These are phyloP conservation scores for Zoanthus sansibaricus DNA, from an alignment of 92 coral and sea anemone species.

Conservation along the genomic window DNA sequence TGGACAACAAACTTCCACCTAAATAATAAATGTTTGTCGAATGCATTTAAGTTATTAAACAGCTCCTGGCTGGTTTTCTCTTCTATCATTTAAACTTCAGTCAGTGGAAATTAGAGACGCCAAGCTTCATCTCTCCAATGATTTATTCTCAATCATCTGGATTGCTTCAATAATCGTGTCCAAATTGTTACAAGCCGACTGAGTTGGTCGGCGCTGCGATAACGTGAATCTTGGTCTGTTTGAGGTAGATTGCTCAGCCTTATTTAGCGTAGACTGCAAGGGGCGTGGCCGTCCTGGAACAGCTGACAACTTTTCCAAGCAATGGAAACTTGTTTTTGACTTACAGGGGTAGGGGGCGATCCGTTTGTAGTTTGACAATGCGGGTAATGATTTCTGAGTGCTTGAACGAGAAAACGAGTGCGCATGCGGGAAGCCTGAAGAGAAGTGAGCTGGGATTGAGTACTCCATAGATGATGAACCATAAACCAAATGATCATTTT, in stretches of 20 bases:
- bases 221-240: not conserved
- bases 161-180: constrained; percentile 80
- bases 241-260: not conserved
- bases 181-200: constrained; percentile 46
- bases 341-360: constrained; percentile 42
- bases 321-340: not conserved
- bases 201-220: not conserved
- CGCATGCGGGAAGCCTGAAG: not conserved
- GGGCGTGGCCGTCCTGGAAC: not conserved
- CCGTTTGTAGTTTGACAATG: constrained; percentile 23
- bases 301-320: constrained; percentile 1
- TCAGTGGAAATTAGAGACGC: not conserved
- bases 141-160: constrained; percentile 63
- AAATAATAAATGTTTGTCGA: too few relatives aligned
- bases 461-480: not conserved
- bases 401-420: not conserved
- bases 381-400: constrained; percentile 27
- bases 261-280: constrained; percentile 4
- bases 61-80: not conserved
- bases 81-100: not conserved
- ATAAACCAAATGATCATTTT: not conserved
- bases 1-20: too few relatives aligned
- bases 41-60: not conserved
- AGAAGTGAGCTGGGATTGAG: not conserved
- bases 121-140: constrained; percentile 15